A percentile compares a stretch with the other conserved stretches of the same genome.
phyloP scores from a whole-genome alignment of 2,113 vertebrate species.

The Tachysurus vachellii region DNA sequence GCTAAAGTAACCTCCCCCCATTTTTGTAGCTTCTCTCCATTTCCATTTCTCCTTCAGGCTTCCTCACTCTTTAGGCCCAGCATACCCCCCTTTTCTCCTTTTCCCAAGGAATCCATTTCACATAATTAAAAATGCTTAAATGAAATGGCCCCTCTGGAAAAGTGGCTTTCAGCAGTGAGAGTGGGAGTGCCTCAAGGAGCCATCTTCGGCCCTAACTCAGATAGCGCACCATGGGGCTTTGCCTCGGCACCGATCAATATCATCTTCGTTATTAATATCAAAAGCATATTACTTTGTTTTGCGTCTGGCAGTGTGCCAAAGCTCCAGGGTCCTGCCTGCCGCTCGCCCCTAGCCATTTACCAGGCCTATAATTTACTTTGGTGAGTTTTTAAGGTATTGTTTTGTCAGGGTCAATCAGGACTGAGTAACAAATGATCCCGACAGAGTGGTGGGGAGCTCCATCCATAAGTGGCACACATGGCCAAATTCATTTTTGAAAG shows the following conservation, averaged over 20 bases:
- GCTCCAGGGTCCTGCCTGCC: constrained; percentile 61
- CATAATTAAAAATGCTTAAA: constrained; percentile 95
- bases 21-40: constrained; percentile 45
- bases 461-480: constrained; percentile 82
- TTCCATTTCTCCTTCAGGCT: constrained; percentile 48
- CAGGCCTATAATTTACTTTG: constrained; percentile 97
- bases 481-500: constrained; percentile 96
- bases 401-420: constrained; percentile 99
- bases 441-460: constrained; percentile 78
- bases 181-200: constrained; percentile 85
- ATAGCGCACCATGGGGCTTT: constrained; percentile 76
- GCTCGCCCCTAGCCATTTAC: constrained; percentile 85
- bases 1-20: constrained; percentile 46
- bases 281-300: constrained; percentile 99
- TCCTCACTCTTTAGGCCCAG: constrained; percentile 49
- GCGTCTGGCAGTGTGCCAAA: constrained; percentile 86
- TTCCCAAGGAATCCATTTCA: constrained; percentile 86
- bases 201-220: constrained; percentile 74
- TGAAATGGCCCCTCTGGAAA: constrained; percentile 92
- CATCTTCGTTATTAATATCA: constrained; percentile 99
- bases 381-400: constrained; percentile 99
- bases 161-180: constrained; percentile 87
- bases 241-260: constrained; percentile 89
- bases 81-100: constrained; percentile 61
- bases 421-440: constrained; percentile 96